Base-by-base conservation (phyloP, 2,113 vertebrate genomes). In the Labrus mixtus region DNA sequence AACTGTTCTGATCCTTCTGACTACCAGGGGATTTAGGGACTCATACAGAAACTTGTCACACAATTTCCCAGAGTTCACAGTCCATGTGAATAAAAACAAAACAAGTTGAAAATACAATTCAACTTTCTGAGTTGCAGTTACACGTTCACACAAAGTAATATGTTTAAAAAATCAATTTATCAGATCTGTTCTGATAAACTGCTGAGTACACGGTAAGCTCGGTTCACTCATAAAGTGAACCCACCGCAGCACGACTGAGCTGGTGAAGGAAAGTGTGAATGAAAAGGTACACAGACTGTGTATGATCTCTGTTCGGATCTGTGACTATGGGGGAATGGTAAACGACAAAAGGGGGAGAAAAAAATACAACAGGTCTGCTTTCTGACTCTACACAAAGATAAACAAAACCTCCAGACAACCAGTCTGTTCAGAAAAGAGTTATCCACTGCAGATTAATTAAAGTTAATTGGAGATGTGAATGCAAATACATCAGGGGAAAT, bases 361-460 rank as follows among this genome's bases (percentile, higher is more conserved):
- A 15, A 62, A 50, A 37, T 11, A 80, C 76, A 74, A 86, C 22
- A 73, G 2, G 23, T 1, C 59, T n/a, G 36, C 61, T 77, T 85
- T 72, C 79, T 23, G 73, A 60, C 63, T 67, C 54, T 23, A 6
- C 19, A 23, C 50, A 3, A 61, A 19, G 50, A 25, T 62, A 84
- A 82, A 80, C 45, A 63, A 68, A 51, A 51, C 68, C 51, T 53
- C 13, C 68, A 60, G 46, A 22, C 58, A 50, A 19, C 0, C 1
- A 20, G 15, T 15, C 37, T 22, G 36, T 45, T 7, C 7, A 8
- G 25, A 22, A 11, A 4, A 16, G 5, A 16, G 54, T 39, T 48
- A 20, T 1, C 0, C 10, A 29, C 8, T 37, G 25, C 46, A 39
- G 11, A 15, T 2, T 10, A 8, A 29, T 60, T 23, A 46, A 22